Base-by-base conservation (phyloP, 2,113 vertebrate species). In the Odocoileus virginianus region DNA sequence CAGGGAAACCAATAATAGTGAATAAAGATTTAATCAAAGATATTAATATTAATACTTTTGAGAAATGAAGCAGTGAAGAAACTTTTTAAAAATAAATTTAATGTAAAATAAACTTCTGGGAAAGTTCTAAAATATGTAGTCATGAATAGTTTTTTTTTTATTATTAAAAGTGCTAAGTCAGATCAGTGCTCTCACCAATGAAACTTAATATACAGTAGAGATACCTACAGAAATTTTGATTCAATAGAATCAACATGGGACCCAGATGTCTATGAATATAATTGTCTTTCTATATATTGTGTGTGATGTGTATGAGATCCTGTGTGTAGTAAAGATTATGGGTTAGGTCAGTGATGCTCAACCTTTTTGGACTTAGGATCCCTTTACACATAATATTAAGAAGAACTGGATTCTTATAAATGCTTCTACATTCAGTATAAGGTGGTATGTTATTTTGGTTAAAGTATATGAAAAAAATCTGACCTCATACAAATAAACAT, bases 51-150 rank as follows among this genome's bases (percentile, higher is more conserved):
- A 81, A 9, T 88, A 36, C 30, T 76, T 97, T 96, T 94, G 27
- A 97, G 83, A 60, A 92, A 47, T 90, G 88, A 97, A 91, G 82
- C 55, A 94, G 83, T 91, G 45, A 89, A 71, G 30, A 90, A 52
- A 94, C 52, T 86, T 9, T 55, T 92, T 9, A 1, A 74, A 88
- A 54, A 16, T 30, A 23, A 58, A 78, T 60, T 76, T 82, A 87
- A 85, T 96, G 81, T 91, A 85, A 97, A 40, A 74, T 88, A 96
- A 36, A 81, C 25, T 45, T 91, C 40, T 7, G 43, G 64, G 23
- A 11, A 88, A 28, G 5, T 76, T 94, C 55, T 96, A 57, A 92
- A 67, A 82, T 92, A 60, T 25, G 21, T 64, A 60, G 8, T 93
- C 40, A 57, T 17, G 83, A 83, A 54, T 52, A 45, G 2, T 28